Conservation (phyloP, 2,113 vertebrate species). For the Aspidoscelis tigris region DNA sequence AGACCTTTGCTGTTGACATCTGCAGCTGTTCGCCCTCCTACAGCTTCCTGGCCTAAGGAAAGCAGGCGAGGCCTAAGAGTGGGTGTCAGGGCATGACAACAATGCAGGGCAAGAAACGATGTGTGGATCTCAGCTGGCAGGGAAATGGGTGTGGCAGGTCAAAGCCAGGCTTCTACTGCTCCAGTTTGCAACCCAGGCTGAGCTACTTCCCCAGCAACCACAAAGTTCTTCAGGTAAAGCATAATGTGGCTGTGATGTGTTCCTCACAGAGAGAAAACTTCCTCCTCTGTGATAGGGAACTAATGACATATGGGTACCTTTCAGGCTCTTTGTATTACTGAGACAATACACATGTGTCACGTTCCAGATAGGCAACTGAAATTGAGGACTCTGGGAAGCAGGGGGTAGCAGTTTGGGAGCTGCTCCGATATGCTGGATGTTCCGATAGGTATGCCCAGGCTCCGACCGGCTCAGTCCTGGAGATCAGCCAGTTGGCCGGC, state of each 20-base stretch:
- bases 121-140: neutral
- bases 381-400: too few relatives aligned
- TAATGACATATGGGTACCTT: neutral
- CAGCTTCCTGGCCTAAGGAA: slow-evolving; percentile 34
- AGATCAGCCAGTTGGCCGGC: too few relatives aligned
- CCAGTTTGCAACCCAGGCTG: neutral
- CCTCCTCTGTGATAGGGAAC: neutral
- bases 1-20: neutral
- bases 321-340: neutral
- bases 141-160: neutral
- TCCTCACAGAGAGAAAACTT: too few relatives aligned
- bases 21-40: slow-evolving; percentile 6
- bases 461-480: too few relatives aligned
- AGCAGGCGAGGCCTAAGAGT: slow-evolving; percentile 19
- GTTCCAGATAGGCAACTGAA: too few relatives aligned
- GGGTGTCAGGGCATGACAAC: slow-evolving; percentile 28
- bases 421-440: too few relatives aligned
- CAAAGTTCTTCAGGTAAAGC: neutral
- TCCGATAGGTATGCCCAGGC: too few relatives aligned
- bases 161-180: neutral
- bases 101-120: neutral
- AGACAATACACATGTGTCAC: neutral
- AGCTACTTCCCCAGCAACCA: neutral
- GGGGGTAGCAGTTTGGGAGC: too few relatives aligned
- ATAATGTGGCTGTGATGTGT: too few relatives aligned